Conservation (phyloP, 2,888 invertebrate species). For the Monochamus alternatus region DNA sequence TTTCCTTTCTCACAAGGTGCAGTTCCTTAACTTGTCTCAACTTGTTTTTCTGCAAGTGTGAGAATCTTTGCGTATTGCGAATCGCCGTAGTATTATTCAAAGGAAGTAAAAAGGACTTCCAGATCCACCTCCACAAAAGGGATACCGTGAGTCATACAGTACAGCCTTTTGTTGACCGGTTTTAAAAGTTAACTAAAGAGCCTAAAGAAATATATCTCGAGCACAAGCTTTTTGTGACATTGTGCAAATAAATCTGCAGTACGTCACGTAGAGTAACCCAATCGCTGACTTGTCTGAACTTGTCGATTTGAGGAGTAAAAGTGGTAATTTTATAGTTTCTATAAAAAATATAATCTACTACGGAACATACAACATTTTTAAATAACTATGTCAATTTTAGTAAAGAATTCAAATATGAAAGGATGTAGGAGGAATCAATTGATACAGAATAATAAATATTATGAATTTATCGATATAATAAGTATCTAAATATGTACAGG, state of each 20-base stretch:
- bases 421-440: no score
- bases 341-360: no score
- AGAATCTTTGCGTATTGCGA: constrained; percentile 18
- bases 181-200: constrained; percentile 47
- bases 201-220: constrained; percentile 38
- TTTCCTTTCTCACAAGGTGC: neutral
- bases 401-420: no score
- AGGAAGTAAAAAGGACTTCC: constrained; percentile 37
- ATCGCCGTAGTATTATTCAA: constrained; percentile 36
- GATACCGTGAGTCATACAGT: constrained; percentile 46
- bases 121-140: constrained; percentile 47
- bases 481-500: no score
- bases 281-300: constrained; percentile 45
- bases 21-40: constrained; percentile 20
- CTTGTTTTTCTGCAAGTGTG: constrained; percentile 28
- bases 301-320: neutral
- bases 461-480: no score
- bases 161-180: constrained; percentile 40
- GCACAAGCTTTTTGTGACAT: constrained; percentile 39
- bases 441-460: no score
- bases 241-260: constrained; percentile 33
- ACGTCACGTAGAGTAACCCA: constrained; percentile 35
- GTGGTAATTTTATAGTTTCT: no score
- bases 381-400: no score
- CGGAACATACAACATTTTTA: no score